Evolutionary conservation across 2,888 invertebrate species (phyloP).

Genomic region (Priocnemis perturbator): DNA sequence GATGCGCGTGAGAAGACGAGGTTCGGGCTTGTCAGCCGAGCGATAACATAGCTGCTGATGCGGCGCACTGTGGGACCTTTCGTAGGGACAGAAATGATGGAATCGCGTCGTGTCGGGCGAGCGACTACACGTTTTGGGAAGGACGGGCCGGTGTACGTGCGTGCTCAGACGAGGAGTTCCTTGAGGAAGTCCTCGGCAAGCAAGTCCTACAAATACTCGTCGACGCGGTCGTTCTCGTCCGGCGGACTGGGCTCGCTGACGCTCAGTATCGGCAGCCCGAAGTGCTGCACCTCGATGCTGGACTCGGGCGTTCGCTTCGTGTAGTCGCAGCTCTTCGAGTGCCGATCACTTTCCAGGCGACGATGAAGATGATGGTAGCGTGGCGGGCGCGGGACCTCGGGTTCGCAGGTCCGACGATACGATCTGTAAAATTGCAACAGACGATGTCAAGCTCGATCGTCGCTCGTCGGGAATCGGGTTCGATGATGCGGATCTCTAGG

Average conservation of each 20-base stretch:
- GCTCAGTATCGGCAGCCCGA: slow-evolving; percentile 86
- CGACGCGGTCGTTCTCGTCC: slow-evolving; percentile 80
- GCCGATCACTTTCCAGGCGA: slow-evolving; percentile 76
- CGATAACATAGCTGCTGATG: too few relatives aligned
- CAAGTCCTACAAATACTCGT: slow-evolving; percentile 80
- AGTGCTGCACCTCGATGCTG: slow-evolving; percentile 76
- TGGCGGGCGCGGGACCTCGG: slow-evolving; percentile 51
- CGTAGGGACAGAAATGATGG: too few relatives aligned
- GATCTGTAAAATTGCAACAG: slow-evolving; percentile 52
- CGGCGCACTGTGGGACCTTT: too few relatives aligned
- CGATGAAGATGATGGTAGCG: slow-evolving; percentile 72
- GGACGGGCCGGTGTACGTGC: neutral
- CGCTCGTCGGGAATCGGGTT: too few relatives aligned
- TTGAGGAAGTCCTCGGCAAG: slow-evolving; percentile 72
- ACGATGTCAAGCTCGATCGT: neutral
- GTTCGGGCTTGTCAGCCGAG: too few relatives aligned
- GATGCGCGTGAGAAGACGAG: too few relatives aligned
- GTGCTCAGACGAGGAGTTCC: slow-evolving; percentile 70
- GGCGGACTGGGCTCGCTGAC: slow-evolving; percentile 89
- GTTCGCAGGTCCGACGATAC: slow-evolving; percentile 66
- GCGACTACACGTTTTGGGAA: too few relatives aligned
- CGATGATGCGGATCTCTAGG: too few relatives aligned
- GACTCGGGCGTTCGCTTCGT: slow-evolving; percentile 59
- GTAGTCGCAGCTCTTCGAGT: slow-evolving; percentile 77
- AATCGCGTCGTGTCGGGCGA: too few relatives aligned